These are phyloP conservation scores for Lichenostomus cassidix DNA, from an alignment of 2,113 vertebrate genomes.

Conservation along the genomic window DNA sequence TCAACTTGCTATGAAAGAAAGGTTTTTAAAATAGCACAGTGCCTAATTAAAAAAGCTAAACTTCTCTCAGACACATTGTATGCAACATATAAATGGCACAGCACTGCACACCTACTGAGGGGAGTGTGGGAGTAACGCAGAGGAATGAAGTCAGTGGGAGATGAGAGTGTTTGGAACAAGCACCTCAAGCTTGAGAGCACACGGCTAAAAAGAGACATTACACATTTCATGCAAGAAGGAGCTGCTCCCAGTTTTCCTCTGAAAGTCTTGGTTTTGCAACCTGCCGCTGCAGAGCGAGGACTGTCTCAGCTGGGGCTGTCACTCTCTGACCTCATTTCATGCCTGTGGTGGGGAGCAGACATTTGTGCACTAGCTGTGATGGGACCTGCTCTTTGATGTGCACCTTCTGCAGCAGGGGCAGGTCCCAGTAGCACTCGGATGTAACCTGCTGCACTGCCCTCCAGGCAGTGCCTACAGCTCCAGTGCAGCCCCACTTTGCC, in stretches of 20 bases:
- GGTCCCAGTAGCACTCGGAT: background rate
- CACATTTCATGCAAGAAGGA: background rate
- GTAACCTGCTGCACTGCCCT: background rate
- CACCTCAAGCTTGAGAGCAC: background rate
- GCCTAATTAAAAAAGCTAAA: conserved; percentile 54
- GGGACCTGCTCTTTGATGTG: background rate
- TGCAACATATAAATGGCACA: conserved; percentile 1
- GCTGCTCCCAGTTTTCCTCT: background rate
- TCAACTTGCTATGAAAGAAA: conserved; percentile 13
- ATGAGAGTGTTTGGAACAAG: conserved; percentile 38
- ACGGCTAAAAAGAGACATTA: background rate
- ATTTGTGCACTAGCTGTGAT: background rate
- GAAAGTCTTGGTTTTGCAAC: background rate
- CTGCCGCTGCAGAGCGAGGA: rapidly evolving
- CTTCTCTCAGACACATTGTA: conserved; percentile 9
- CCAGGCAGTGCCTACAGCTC: background rate
- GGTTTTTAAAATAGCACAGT: conserved; percentile 17
- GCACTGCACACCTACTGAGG: background rate
- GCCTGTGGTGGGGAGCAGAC: background rate
- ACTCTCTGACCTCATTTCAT: background rate
- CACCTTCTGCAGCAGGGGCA: background rate
- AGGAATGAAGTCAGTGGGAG: conserved; percentile 46
- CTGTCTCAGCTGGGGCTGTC: background rate
- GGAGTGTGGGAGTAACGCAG: conserved; percentile 36
- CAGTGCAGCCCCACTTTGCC: rapidly evolving